phyloP scores from a whole-genome alignment of 2,113 vertebrate genomes.

The Cnemophilus loriae region DNA sequence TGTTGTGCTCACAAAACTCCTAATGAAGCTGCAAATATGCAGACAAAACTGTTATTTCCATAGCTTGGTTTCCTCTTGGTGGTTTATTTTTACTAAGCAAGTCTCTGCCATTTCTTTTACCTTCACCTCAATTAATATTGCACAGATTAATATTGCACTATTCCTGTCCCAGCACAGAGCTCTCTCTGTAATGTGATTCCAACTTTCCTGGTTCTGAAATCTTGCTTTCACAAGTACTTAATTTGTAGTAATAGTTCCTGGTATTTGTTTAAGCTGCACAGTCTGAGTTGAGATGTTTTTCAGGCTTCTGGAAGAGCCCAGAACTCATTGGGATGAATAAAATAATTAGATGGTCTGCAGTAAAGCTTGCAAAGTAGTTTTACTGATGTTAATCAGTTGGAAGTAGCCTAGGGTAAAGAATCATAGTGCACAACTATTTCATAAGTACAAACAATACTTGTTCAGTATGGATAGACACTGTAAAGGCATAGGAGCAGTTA shows the following conservation, averaged over 20 bases:
- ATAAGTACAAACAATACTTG: not conserved
- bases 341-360: not conserved
- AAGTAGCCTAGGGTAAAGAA: not conserved
- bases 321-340: not conserved
- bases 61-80: not conserved
- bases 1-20: not conserved
- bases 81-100: not conserved
- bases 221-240: not conserved
- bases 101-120: not conserved
- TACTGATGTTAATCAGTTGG: not conserved
- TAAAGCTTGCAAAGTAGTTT: not conserved
- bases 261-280: not conserved
- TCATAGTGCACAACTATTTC: not conserved
- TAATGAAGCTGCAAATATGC: not conserved
- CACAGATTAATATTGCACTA: accelerated
- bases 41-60: not conserved
- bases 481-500: not conserved
- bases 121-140: not conserved
- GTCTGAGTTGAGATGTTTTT: not conserved
- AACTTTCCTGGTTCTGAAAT: not conserved
- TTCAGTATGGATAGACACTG: not conserved
- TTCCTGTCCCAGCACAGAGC: not conserved
- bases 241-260: not conserved
- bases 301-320: not conserved
- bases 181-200: not conserved